Evolutionary conservation across 1,140 invertebrate species (phyloP).

Genomic region (Argopecten irradians): DNA sequence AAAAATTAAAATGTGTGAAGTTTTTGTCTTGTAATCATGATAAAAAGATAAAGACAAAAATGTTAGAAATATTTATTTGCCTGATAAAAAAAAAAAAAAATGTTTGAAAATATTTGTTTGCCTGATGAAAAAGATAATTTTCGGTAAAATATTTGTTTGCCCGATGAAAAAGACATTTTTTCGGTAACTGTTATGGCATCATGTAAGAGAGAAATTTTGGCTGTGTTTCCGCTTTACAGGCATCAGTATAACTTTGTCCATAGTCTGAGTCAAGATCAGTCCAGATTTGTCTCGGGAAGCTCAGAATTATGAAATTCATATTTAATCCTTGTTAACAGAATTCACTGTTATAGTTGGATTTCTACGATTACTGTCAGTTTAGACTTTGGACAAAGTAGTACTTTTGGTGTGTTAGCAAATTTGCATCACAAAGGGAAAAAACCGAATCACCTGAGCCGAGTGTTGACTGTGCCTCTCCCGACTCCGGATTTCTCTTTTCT

Average conservation of each 20-base stretch:
- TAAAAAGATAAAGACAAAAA: too few relatives aligned
- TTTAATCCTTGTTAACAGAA: neutral
- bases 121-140: too few relatives aligned
- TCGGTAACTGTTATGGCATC: too few relatives aligned
- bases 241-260: neutral
- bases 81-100: too few relatives aligned
- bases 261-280: neutral
- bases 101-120: neutral
- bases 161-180: too few relatives aligned
- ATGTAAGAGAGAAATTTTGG: neutral
- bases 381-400: neutral
- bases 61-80: too few relatives aligned
- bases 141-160: too few relatives aligned
- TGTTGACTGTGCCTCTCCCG: neutral
- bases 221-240: neutral
- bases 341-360: neutral
- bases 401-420: conserved; percentile 3
- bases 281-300: neutral
- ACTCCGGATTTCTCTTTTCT: neutral
- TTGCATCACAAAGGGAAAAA: conserved; percentile 21
- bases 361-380: neutral
- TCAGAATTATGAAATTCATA: neutral
- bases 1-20: neutral
- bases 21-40: neutral
- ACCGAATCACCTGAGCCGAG: conserved; percentile 4